Conservation (phyloP, 2,113 vertebrate genomes). For the Benitochromis conjunctus region DNA sequence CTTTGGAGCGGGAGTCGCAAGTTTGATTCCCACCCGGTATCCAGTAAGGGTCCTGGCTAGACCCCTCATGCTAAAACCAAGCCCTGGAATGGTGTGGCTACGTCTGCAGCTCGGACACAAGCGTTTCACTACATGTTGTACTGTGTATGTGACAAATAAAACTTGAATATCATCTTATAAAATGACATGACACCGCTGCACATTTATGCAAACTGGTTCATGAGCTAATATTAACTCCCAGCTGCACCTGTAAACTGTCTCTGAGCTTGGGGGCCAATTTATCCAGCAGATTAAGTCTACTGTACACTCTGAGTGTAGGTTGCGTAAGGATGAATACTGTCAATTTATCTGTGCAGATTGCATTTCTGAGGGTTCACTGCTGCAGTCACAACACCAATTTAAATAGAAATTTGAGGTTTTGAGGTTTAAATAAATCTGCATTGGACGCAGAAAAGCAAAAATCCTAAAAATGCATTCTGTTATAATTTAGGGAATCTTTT, state of each 20-base stretch:
- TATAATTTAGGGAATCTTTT: not conserved
- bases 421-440: slow-evolving; percentile 10
- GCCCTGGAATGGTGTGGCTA: no score
- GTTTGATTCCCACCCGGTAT: no score
- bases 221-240: not conserved
- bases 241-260: slow-evolving; percentile 28
- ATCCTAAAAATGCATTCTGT: not conserved
- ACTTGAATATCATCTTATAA: not conserved
- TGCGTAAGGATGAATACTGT: slow-evolving; percentile 3
- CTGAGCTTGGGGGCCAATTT: not conserved
- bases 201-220: not conserved
- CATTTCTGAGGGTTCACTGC: not conserved
- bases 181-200: not conserved
- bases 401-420: slow-evolving; percentile 26
- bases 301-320: not conserved
- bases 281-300: slow-evolving; percentile 19
- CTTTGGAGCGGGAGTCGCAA: no score
- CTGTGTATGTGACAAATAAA: no score
- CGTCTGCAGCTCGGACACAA: no score
- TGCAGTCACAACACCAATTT: not conserved
- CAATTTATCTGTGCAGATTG: slow-evolving; percentile 1
- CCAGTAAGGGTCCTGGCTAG: no score
- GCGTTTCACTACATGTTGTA: no score
- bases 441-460: not conserved
- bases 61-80: no score